Conservation (phyloP, 1,140 invertebrate genomes). For the Conus ventricosus region DNA sequence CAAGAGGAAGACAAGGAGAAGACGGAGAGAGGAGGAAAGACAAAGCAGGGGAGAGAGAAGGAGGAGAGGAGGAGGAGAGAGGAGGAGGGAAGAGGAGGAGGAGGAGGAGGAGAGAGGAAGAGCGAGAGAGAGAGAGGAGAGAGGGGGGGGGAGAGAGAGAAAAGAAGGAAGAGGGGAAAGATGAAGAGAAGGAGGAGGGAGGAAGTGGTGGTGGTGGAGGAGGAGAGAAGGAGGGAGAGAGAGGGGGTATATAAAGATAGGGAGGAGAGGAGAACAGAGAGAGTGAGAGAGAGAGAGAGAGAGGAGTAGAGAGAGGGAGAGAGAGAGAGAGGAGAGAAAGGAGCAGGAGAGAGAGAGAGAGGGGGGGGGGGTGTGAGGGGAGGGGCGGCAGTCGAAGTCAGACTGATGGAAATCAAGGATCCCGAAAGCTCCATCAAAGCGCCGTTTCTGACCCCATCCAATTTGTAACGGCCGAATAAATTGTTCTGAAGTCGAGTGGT, state of each 20-base stretch:
- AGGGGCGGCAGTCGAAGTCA: too few species aligned
- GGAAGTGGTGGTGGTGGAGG: not conserved
- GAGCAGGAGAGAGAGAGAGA: too few species aligned
- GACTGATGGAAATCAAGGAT: too few species aligned
- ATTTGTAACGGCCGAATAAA: too few species aligned
- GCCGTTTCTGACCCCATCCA: too few species aligned
- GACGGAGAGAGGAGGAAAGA: not conserved
- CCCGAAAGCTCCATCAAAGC: too few species aligned
- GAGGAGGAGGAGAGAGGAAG: not conserved
- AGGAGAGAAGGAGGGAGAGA: not conserved
- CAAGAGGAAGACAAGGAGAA: not conserved
- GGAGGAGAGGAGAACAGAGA: not conserved
- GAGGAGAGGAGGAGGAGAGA: not conserved
- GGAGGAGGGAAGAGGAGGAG: not conserved
- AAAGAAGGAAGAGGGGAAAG: not conserved
- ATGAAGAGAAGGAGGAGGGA: too few species aligned
- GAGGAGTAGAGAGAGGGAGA: not conserved
- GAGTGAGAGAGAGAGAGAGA: not conserved
- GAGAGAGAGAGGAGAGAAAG: not conserved
- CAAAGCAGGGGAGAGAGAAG: not conserved
- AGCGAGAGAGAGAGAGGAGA: not conserved
- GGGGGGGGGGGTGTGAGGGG: too few species aligned
- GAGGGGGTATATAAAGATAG: not conserved
- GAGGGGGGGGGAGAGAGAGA: not conserved
- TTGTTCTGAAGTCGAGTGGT: too few species aligned